Evolutionary conservation across 2,888 invertebrate species (phyloP), one percentile per base, ranked within the genome.

Genomic region (Miltochrista miniata): DNA sequence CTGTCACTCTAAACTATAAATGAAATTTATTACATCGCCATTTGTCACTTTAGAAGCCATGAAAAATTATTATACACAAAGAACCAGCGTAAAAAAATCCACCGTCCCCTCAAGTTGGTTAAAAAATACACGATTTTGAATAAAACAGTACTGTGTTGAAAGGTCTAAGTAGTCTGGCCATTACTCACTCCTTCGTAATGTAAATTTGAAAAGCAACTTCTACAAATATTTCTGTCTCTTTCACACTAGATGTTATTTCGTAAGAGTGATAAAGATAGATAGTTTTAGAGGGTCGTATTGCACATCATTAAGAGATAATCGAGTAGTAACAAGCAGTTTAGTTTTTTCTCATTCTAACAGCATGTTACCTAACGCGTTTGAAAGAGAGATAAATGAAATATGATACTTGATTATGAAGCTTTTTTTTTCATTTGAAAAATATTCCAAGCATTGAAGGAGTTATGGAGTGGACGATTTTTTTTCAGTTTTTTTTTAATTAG

Each of bases 241-340:
- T 67, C 41, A 13, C 39, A 39, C 64, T 1, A 45, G 18, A n/a
- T 31, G 7, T 9, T 24, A 13, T 9, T 12, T 13, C 1, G 12
- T 11, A 12, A 29, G 66, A 41, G 44, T 9, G 69, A 80, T 38
- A 56, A 68, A 61, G 71, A 76, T 50, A 56, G 68, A 54, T 48
- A 56, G 64, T 61, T 62, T 72, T 72, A 77, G 74, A 78, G 83
- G 79, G 80, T 81, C 80, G 77, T 73, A 75, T 78, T 81, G 85
- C 82, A 85, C 85, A 83, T 83, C 82, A 83, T 85, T 85, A 85
- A 71, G 69, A 74, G 70, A 64, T 64, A 59, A 68, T 53, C 55
- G 51, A 72, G 71, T 67, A 43, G 52, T 40, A 61, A 45, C 64
- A 37, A 46, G 44, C 52, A 43, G 29, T 45, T 41, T 59, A 43